Percentiles rank a stretch among this genome's conserved stretches.
Evolutionary conservation across 2,113 vertebrate genomes (phyloP).

Genomic region (Pedetes capensis): DNA sequence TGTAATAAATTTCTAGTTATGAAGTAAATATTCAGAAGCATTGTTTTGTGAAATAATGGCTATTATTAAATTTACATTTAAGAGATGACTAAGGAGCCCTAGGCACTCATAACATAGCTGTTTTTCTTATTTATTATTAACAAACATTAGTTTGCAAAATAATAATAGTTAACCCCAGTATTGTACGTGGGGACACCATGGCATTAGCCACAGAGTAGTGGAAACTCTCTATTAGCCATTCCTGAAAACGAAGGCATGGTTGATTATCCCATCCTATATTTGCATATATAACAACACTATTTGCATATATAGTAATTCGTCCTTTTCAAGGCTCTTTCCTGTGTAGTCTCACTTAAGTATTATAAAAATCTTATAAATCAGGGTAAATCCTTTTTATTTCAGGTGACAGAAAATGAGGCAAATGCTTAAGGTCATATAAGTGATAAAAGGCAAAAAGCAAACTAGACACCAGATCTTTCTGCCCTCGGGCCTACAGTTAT

Average conservation of each 20-base stretch:
- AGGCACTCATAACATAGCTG: background rate
- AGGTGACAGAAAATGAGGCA: slow-evolving; percentile 22
- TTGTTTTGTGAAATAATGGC: background rate
- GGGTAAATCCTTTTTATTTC: background rate
- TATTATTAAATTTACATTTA: background rate
- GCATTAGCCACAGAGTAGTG: background rate
- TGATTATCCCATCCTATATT: background rate
- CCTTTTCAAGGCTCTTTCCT: slow-evolving; percentile 38
- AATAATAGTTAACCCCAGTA: background rate
- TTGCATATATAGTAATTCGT: background rate
- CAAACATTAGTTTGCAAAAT: background rate
- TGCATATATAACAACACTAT: background rate
- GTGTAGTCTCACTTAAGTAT: background rate
- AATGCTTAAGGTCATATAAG: background rate
- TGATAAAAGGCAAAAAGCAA: background rate
- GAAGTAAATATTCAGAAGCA: slow-evolving; percentile 17
- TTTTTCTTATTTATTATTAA: slow-evolving; percentile 30
- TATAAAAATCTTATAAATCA: slow-evolving; percentile 23
- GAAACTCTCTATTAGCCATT: background rate
- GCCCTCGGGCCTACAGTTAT: background rate
- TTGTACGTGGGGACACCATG: background rate
- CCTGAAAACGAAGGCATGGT: background rate
- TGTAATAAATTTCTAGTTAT: background rate
- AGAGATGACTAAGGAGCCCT: background rate
- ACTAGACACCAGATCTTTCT: background rate